Base-by-base conservation (phyloP, 2,797 vertebrate species). In the Ambastaia sidthimunki region DNA sequence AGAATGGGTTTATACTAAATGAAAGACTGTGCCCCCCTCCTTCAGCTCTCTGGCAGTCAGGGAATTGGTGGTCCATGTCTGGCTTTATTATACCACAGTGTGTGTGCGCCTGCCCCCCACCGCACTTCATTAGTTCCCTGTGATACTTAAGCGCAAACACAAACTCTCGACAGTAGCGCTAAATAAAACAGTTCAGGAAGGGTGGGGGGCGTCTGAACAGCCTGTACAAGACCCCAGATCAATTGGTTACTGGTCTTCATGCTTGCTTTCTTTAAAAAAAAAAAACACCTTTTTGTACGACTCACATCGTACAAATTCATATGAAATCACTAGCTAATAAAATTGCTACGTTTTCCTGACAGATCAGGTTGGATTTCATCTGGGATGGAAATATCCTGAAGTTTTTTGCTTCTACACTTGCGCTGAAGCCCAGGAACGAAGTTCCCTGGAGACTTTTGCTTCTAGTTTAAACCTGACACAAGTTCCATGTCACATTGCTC, bases 401-500 rank as follows among this genome's bases (percentile, higher is more conserved):
- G 19, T 74, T 65, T 54, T 60, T 25, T 60, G 15, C 48, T n/a
- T 66, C 66, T 48, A 65, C 10, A 18, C 63, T 76, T 44, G 50
- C 31, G 48, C 63, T 80, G 70, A 84, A 84, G 82, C 71, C 83
- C 67, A 50, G 81, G 65, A 80, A 71, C 52, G 57, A 74, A 74
- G 73, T 18, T 67, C 70, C 71, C 66, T 37, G 74, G 74, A 75
- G 83, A 88, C 82, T 86, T 86, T 21, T 9, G 80, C 85, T 78
- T 87, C 84, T 84, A 78, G 78, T 90, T 93, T 92, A 92, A 92
- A 91, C 89, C 89, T 85, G 89, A 92, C 91, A 92, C 92, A 93
- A 91, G 93, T 92, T 92, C 92, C 86, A 87, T 89, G 91, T 92
- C 92, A 91, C 92, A 91, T 89, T 91, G 91, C 90, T 90, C 34